These are phyloP conservation scores for Pangasius djambal DNA, from an alignment of 2,797 vertebrate genomes.

Conservation along the genomic window DNA sequence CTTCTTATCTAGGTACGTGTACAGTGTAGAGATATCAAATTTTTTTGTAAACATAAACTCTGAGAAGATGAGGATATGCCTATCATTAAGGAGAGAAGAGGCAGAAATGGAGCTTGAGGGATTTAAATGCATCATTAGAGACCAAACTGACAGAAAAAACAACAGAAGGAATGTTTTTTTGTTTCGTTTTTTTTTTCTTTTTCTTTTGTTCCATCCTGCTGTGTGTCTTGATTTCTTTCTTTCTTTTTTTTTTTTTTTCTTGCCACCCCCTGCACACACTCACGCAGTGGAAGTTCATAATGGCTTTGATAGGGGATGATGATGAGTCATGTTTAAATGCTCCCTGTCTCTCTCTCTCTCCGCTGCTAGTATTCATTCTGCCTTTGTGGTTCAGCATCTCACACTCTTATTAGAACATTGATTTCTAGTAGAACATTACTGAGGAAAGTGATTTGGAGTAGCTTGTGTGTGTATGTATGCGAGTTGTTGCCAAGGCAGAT, in stretches of 20 bases:
- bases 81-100: not conserved
- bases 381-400: slow-evolving; percentile 10
- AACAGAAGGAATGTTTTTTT: not conserved
- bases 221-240: not conserved
- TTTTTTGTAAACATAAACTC: not conserved
- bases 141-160: not conserved
- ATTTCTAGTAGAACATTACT: slow-evolving; percentile 29
- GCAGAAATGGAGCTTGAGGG: not conserved
- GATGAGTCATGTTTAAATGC: slow-evolving; percentile 49
- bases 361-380: not conserved
- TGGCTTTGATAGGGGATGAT: slow-evolving; percentile 31
- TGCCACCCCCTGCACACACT: not conserved
- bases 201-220: not conserved
- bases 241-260: not conserved
- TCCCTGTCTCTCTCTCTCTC: slow-evolving; percentile 8
- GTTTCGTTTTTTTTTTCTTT: not conserved
- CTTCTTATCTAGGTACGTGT: not conserved
- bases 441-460: slow-evolving; percentile 26
- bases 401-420: slow-evolving; percentile 32
- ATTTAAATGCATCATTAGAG: slow-evolving; percentile 27
- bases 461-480: slow-evolving; percentile 16
- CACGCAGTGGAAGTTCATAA: slow-evolving; percentile 18
- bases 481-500: slow-evolving; percentile 49
- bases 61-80: not conserved
- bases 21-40: not conserved